phyloP scores from a whole-genome alignment of 2,888 invertebrate genomes.

The Leptopterna dolabrata region DNA sequence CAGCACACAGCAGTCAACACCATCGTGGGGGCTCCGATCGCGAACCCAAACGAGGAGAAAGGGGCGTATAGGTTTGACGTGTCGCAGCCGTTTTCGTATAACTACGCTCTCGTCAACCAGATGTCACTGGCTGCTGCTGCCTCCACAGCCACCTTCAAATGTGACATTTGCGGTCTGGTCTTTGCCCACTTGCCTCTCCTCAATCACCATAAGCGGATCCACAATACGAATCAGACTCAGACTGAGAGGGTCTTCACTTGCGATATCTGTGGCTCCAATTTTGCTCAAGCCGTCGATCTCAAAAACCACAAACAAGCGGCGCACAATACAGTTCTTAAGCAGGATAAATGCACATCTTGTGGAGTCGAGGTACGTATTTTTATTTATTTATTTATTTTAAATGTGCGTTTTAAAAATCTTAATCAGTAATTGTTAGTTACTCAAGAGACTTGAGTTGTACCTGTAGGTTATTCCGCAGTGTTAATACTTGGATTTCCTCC shows the following conservation, averaged over 20 bases:
- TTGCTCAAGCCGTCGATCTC: constrained; percentile 68
- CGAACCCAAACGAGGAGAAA: constrained; percentile 42
- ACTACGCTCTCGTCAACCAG: constrained; percentile 87
- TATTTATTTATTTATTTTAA: neutral
- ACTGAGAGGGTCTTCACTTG: constrained; percentile 68
- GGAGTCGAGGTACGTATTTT: constrained; percentile 62
- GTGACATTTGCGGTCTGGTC: constrained; percentile 87
- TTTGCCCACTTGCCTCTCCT: constrained; percentile 84
- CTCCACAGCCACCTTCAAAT: constrained; percentile 86
- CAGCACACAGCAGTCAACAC: constrained; percentile 58
- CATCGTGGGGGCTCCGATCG: constrained; percentile 35
- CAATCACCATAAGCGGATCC: constrained; percentile 88
- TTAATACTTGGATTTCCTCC: too few species aligned
- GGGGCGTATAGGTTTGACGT: constrained; percentile 69
- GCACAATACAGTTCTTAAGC: constrained; percentile 45
- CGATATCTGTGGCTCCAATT: constrained; percentile 69
- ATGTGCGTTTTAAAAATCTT: too few species aligned
- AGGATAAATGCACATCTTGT: constrained; percentile 63
- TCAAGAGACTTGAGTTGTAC: too few species aligned
- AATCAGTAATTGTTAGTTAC: too few species aligned
- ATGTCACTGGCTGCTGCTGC: constrained; percentile 78
- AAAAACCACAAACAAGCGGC: constrained; percentile 67
- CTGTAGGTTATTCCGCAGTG: too few species aligned
- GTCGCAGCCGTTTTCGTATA: constrained; percentile 71
- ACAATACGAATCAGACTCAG: constrained; percentile 65